Evolutionary conservation across 2,113 vertebrate species (phyloP).

Genomic region (Coreoperca whiteheadi): DNA sequence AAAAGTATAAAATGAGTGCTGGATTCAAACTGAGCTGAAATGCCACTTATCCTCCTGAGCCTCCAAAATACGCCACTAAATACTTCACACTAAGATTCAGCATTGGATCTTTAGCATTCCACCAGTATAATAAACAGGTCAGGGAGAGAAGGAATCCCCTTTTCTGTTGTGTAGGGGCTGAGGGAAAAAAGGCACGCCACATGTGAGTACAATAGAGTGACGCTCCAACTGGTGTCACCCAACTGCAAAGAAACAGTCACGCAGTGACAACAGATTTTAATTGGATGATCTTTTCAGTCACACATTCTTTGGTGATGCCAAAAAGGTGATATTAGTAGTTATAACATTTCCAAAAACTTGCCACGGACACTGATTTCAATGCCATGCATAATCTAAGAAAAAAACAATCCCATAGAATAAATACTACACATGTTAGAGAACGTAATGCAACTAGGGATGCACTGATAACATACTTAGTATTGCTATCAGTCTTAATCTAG

Average conservation of each 20-base stretch:
- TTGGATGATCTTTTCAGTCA: not conserved
- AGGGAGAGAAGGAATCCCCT: conserved; percentile 59
- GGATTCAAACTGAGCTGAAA: conserved; percentile 39
- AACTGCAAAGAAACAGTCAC: conserved; percentile 4
- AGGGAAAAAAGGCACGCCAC: conserved; percentile 21
- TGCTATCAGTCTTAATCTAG: not conserved
- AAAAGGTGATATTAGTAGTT: not conserved
- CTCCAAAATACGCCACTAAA: conserved; percentile 50
- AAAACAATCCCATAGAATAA: not conserved
- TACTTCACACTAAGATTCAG: conserved; percentile 46
- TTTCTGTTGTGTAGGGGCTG: conserved; percentile 30
- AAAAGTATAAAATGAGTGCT: conserved; percentile 17
- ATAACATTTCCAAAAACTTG: not conserved
- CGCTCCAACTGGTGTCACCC: conserved; percentile 4
- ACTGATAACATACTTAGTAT: not conserved
- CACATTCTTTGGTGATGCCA: not conserved
- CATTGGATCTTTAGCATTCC: conserved; percentile 57
- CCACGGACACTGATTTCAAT: not conserved
- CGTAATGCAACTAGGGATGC: not conserved
- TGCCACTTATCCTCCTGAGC: conserved; percentile 48
- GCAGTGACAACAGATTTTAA: conserved; percentile 16
- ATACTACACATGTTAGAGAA: not conserved
- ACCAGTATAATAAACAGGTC: conserved; percentile 52
- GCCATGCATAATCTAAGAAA: not conserved
- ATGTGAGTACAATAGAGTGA: conserved; percentile 42